Conservation (phyloP, 2,113 vertebrate species). For the Charadrius vociferus region DNA sequence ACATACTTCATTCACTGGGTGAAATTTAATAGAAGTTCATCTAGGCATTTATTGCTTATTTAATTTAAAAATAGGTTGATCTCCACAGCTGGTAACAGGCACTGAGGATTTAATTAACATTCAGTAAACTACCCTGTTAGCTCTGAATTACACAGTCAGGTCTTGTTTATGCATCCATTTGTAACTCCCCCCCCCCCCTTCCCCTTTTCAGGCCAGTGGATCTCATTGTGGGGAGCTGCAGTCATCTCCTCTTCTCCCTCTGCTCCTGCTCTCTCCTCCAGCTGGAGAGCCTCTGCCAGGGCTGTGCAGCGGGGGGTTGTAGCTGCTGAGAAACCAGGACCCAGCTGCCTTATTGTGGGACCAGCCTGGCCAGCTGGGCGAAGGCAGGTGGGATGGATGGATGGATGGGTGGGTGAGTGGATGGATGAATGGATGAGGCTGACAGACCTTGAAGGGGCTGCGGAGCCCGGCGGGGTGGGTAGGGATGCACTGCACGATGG, state of each 20-base stretch:
- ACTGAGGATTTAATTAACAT: constrained; percentile 78
- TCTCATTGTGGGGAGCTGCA: background rate
- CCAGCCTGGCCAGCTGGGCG: background rate
- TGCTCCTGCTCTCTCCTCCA: background rate
- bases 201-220: background rate
- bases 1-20: constrained; percentile 70
- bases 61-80: constrained; percentile 81
- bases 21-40: constrained; percentile 80
- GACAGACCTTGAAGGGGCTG: background rate
- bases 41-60: constrained; percentile 79
- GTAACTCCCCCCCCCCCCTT: background rate
- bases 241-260: background rate
- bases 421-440: background rate
- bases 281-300: background rate
- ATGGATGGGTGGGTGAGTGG: background rate
- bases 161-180: constrained; percentile 62
- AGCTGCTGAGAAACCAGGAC: background rate
- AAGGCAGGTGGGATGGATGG: background rate
- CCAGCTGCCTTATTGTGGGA: background rate
- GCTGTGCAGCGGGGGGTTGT: background rate
- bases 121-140: constrained; percentile 73
- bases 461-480: background rate
- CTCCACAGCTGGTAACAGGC: constrained; percentile 75
- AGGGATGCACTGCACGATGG: background rate
- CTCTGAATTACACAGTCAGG: constrained; percentile 59